These are phyloP conservation scores for Gymnoscelis rufifasciata DNA, from an alignment of 2,888 invertebrate genomes.

Conservation along the genomic window DNA sequence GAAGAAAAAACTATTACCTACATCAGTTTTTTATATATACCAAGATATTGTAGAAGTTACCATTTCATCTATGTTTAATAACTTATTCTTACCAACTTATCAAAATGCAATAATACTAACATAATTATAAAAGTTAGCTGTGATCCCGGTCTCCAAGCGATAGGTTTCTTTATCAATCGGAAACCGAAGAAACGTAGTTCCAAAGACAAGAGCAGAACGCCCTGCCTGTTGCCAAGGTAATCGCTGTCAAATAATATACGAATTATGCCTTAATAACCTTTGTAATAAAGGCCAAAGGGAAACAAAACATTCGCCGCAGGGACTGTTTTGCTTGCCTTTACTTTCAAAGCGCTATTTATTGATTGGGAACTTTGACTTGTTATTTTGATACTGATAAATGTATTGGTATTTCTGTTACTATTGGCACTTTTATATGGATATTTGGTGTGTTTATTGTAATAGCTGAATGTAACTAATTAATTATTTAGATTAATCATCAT, in stretches of 20 bases:
- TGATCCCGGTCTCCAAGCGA: slow-evolving; percentile 1
- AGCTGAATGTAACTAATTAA: no score
- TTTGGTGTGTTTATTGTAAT: no score
- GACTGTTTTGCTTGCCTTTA: background rate
- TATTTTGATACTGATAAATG: slow-evolving; percentile 7
- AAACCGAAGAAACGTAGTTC: no score
- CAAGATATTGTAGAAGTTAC: no score
- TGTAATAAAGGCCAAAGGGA: slow-evolving; percentile 59
- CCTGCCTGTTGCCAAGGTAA: slow-evolving; percentile 50
- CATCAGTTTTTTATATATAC: no score
- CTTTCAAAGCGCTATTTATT: slow-evolving; percentile 27
- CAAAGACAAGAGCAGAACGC: slow-evolving; percentile 19
- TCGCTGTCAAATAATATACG: slow-evolving; percentile 67
- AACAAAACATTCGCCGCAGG: slow-evolving; percentile 46
- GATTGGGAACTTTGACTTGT: slow-evolving; percentile 36
- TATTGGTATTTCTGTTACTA: background rate
- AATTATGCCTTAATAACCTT: slow-evolving; percentile 68
- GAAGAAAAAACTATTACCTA: no score
- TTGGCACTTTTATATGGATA: no score
- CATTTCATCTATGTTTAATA: no score
- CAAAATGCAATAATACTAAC: no score
- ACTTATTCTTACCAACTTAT: no score
- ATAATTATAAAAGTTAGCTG: background rate
- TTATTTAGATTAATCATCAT: no score
- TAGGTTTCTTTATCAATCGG: slow-evolving; percentile 26